phyloP scores from a whole-genome alignment of 2,113 vertebrate genomes.

The Fregata magnificens region DNA sequence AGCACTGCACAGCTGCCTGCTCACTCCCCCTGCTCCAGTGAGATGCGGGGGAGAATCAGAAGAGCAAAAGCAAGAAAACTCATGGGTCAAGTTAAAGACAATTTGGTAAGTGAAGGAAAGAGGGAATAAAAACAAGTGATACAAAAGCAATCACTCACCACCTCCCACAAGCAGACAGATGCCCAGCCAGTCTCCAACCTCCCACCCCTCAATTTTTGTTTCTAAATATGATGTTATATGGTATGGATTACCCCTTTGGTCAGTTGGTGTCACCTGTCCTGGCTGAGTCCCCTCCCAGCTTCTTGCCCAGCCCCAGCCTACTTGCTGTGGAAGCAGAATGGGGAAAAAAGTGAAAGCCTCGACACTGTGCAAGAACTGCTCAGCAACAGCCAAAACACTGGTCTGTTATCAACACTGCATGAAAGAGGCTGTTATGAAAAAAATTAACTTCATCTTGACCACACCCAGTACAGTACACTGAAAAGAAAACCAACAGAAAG shows the following conservation, averaged over 20 bases:
- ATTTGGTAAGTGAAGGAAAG: neutral
- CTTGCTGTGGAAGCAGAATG: fast-evolving
- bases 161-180: neutral
- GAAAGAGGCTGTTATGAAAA: neutral
- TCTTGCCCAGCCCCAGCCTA: neutral
- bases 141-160: neutral
- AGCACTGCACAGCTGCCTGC: neutral
- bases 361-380: neutral
- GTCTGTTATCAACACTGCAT: neutral
- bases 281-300: neutral
- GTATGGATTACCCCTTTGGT: neutral
- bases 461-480: neutral
- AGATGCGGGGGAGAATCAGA: fast-evolving
- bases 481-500: neutral
- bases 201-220: neutral
- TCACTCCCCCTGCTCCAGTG: too few species aligned
- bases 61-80: neutral
- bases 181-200: neutral
- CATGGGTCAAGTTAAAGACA: neutral
- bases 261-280: fast-evolving
- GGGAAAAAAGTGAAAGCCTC: neutral
- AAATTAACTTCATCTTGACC: neutral
- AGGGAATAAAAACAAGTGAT: neutral
- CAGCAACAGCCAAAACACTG: neutral
- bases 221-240: neutral